phyloP scores from a whole-genome alignment of 2,113 vertebrate genomes.

The Lepisosteus osseus region DNA sequence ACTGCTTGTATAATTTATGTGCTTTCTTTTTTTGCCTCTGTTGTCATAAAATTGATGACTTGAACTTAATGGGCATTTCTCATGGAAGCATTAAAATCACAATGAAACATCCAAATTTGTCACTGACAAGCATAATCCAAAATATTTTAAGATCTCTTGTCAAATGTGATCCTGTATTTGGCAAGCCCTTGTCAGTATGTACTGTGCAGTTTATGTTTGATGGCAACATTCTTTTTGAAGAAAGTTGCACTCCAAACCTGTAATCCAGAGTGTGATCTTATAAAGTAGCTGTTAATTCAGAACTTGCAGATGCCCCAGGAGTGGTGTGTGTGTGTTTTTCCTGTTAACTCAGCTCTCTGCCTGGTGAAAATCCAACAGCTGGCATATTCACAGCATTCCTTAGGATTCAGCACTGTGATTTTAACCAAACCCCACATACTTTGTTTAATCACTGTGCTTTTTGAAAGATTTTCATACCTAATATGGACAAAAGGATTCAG shows the following conservation, averaged over 20 bases:
- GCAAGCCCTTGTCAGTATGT: no score
- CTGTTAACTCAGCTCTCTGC: slow-evolving; percentile 69
- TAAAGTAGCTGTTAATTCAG: slow-evolving; percentile 49
- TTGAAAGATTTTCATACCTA: slow-evolving; percentile 89
- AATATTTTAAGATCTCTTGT: slow-evolving; percentile 31
- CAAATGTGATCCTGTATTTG: no score
- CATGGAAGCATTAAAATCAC: slow-evolving; percentile 23
- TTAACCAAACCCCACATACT: slow-evolving; percentile 93
- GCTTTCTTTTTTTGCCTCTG: slow-evolving; percentile 18
- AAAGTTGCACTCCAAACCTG: background rate
- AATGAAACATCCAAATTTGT: slow-evolving; percentile 31
- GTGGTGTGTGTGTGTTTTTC: slow-evolving; percentile 51
- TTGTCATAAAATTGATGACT: slow-evolving; percentile 29
- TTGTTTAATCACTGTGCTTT: slow-evolving; percentile 92
- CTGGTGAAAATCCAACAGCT: slow-evolving; percentile 80
- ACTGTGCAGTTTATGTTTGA: no score
- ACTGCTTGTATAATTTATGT: slow-evolving; percentile 16
- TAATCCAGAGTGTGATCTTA: background rate
- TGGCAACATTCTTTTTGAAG: no score
- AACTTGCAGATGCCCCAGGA: slow-evolving; percentile 63
- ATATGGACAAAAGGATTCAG: slow-evolving; percentile 93
- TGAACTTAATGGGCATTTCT: slow-evolving; percentile 46
- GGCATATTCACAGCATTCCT: slow-evolving; percentile 84
- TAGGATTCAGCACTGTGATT: slow-evolving; percentile 80
- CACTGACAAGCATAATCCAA: slow-evolving; percentile 51